These are phyloP conservation scores for Lindbergichthys nudifrons DNA, from an alignment of 2,797 vertebrate species.

Conservation along the genomic window DNA sequence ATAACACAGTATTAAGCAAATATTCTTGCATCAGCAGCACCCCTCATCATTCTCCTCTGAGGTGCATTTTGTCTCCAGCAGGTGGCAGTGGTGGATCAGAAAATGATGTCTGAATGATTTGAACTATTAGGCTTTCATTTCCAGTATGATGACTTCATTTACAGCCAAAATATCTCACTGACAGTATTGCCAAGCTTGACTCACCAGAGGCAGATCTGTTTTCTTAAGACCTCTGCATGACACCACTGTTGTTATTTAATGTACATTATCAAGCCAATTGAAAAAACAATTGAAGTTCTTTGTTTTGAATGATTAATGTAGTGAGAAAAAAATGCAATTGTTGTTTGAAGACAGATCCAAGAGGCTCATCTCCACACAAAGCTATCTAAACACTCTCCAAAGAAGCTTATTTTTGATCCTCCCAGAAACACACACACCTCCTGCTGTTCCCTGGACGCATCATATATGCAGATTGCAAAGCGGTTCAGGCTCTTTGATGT, in stretches of 20 bases:
- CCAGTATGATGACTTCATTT: slow-evolving; percentile 58
- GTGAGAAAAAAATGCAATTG: slow-evolving; percentile 5
- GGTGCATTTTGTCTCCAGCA: slow-evolving; percentile 27
- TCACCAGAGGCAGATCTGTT: slow-evolving; percentile 8
- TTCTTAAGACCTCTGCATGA: not conserved
- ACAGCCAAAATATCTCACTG: slow-evolving; percentile 42
- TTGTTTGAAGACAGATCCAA: slow-evolving; percentile 47
- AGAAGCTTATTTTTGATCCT: slow-evolving; percentile 69
- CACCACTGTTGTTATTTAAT: not conserved
- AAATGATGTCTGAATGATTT: not conserved
- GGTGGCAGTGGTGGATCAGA: slow-evolving; percentile 61
- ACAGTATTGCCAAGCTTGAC: slow-evolving; percentile 23
- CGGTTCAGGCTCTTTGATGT: slow-evolving; percentile 82
- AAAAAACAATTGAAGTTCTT: slow-evolving; percentile 7
- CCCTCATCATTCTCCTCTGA: no score
- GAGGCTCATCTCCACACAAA: slow-evolving; percentile 48
- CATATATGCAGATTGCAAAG: slow-evolving; percentile 81
- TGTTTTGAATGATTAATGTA: slow-evolving; percentile 21
- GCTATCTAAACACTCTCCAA: slow-evolving; percentile 59
- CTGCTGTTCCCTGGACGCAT: slow-evolving; percentile 75
- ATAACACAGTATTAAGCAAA: not conserved
- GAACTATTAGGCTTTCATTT: slow-evolving; percentile 1
- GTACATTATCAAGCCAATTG: not conserved
- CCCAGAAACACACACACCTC: slow-evolving; percentile 33
- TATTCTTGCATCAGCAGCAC: not conserved